Percentiles rank a stretch among this genome's conserved stretches.
phyloP scores from a whole-genome alignment of 2,888 invertebrate species.

The Drosophila ustulata region DNA sequence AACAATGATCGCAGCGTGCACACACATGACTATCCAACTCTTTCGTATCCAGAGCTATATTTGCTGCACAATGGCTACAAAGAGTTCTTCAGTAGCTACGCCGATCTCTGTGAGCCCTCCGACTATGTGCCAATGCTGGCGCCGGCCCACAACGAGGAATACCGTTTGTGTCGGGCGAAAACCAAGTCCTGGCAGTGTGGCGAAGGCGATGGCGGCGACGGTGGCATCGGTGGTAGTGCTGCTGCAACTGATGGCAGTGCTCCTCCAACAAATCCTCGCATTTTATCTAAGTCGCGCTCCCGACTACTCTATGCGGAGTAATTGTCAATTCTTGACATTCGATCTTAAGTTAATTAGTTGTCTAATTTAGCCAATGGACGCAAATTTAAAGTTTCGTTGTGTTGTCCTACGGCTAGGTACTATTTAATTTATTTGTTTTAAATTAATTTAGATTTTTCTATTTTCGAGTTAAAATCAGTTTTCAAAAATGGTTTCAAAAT shows the following conservation, averaged over 20 bases:
- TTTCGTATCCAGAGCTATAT: constrained; percentile 97
- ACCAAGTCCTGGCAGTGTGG: constrained; percentile 90
- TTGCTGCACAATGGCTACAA: constrained; percentile 96
- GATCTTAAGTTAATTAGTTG: constrained; percentile 1
- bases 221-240: constrained; percentile 58
- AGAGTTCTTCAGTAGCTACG: constrained; percentile 90
- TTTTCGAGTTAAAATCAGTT: constrained; percentile 34
- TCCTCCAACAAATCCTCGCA: constrained; percentile 61
- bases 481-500: constrained; percentile 32
- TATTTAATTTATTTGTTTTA: constrained; percentile 49
- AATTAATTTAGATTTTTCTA: constrained; percentile 36
- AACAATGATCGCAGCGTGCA: constrained; percentile 93
- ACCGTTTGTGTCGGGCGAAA: constrained; percentile 90
- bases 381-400: constrained; percentile 61
- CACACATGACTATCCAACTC: constrained; percentile 91
- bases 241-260: constrained; percentile 3
- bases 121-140: constrained; percentile 94
- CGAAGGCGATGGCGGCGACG: constrained; percentile 84
- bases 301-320: constrained; percentile 80
- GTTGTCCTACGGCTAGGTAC: constrained; percentile 51
- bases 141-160: constrained; percentile 89
- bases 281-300: constrained; percentile 82
- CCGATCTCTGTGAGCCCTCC: constrained; percentile 89
- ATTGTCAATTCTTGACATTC: neutral
- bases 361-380: constrained; percentile 36